Conservation (phyloP, 1,140 invertebrate species). For the Diorhabda sublineata region DNA sequence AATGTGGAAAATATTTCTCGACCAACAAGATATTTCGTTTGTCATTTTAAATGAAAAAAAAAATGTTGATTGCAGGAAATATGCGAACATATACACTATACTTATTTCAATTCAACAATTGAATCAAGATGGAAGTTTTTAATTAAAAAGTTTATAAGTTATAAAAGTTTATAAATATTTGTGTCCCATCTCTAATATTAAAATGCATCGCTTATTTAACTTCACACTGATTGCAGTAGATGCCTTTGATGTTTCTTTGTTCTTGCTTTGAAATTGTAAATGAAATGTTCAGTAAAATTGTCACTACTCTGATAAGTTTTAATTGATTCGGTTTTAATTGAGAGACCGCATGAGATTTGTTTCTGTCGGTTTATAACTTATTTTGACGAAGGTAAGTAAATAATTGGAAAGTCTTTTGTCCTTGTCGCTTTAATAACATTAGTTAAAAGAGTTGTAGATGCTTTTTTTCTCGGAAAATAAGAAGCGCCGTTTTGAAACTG, state of each 20-base stretch:
- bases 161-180: too few species aligned
- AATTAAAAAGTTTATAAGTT: too few species aligned
- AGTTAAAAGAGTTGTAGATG: not conserved
- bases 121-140: too few species aligned
- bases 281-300: constrained; percentile 1
- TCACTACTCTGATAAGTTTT: constrained; percentile 4
- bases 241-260: constrained; percentile 6
- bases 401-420: not conserved
- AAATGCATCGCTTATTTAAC: not conserved
- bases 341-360: constrained; percentile 7
- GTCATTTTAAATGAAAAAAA: too few species aligned
- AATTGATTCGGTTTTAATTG: constrained; percentile 12
- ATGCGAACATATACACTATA: too few species aligned
- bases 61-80: too few species aligned
- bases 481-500: not conserved
- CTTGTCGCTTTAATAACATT: not conserved
- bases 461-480: not conserved
- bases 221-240: not conserved
- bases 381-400: not conserved
- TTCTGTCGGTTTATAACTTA: constrained; percentile 4
- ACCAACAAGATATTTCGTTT: too few species aligned
- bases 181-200: not conserved
- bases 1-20: too few species aligned
- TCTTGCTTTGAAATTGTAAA: not conserved
- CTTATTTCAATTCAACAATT: too few species aligned